Evolutionary conservation across 2,113 vertebrate species (phyloP).

Genomic region (Cyrtonyx montezumae): DNA sequence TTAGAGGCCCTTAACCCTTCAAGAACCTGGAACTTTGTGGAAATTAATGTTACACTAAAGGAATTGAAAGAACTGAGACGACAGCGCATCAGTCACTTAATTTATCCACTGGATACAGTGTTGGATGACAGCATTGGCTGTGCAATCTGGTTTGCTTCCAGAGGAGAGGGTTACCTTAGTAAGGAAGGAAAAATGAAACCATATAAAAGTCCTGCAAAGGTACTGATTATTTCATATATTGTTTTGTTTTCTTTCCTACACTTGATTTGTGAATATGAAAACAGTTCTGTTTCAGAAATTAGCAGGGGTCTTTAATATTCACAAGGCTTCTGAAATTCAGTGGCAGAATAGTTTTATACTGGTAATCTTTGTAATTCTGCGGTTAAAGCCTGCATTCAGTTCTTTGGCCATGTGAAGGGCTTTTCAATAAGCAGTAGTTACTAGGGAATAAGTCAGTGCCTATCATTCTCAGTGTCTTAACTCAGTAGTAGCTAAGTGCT

Average conservation of each 20-base stretch:
- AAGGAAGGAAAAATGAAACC: slow-evolving; percentile 58
- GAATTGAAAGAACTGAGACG: slow-evolving; percentile 85
- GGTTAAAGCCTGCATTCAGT: neutral
- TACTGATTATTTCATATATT: slow-evolving; percentile 24
- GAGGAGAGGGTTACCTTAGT: slow-evolving; percentile 81
- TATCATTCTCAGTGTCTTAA: accelerated
- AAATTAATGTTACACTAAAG: slow-evolving; percentile 88
- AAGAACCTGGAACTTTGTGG: slow-evolving; percentile 94
- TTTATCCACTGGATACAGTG: slow-evolving; percentile 90
- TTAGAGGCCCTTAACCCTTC: slow-evolving; percentile 80
- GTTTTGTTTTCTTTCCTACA: neutral
- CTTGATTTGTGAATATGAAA: neutral
- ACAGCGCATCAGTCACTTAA: slow-evolving; percentile 80
- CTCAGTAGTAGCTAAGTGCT: neutral
- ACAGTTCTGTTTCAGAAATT: neutral
- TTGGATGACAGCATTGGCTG: slow-evolving; percentile 97
- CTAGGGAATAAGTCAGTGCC: neutral
- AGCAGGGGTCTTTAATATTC: neutral
- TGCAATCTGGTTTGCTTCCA: slow-evolving; percentile 95
- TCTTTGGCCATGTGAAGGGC: neutral
- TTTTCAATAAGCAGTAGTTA: neutral
- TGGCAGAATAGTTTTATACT: neutral
- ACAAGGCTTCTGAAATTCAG: neutral
- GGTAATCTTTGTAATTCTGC: neutral
- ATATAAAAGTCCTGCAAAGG: slow-evolving; percentile 89